Percentiles rank a stretch among this genome's conserved stretches.
These are phyloP conservation scores for Leiothrix lutea DNA, from an alignment of 2,113 vertebrate genomes.

Conservation along the genomic window DNA sequence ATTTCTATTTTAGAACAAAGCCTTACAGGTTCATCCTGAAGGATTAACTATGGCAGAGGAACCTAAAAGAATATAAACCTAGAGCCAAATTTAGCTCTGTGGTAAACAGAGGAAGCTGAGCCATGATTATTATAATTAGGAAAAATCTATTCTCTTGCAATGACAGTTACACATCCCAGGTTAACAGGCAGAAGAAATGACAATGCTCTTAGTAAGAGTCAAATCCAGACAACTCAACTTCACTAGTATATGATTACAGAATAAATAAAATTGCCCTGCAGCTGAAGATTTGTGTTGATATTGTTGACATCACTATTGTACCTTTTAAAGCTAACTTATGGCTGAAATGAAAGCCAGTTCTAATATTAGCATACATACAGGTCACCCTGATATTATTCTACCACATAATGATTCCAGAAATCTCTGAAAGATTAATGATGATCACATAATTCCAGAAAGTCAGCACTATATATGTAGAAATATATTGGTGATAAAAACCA, in stretches of 20 bases:
- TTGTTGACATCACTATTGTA: neutral
- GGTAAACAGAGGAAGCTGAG: neutral
- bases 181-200: neutral
- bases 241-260: neutral
- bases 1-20: neutral
- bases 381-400: constrained; percentile 60
- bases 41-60: neutral
- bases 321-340: neutral
- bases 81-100: neutral
- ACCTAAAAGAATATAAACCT: neutral
- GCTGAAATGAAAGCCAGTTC: neutral
- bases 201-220: neutral
- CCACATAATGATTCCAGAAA: constrained; percentile 67
- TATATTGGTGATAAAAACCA: constrained; percentile 78
- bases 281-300: neutral
- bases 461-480: constrained; percentile 74
- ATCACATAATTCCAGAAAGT: constrained; percentile 75
- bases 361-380: constrained; percentile 38
- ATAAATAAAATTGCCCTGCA: neutral
- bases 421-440: constrained; percentile 70
- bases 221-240: neutral
- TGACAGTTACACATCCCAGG: neutral
- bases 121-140: neutral
- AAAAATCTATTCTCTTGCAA: neutral
- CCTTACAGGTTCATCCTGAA: neutral